These are phyloP conservation scores for Indicator maculatus DNA, from an alignment of 2,113 vertebrate genomes.

Conservation along the genomic window DNA sequence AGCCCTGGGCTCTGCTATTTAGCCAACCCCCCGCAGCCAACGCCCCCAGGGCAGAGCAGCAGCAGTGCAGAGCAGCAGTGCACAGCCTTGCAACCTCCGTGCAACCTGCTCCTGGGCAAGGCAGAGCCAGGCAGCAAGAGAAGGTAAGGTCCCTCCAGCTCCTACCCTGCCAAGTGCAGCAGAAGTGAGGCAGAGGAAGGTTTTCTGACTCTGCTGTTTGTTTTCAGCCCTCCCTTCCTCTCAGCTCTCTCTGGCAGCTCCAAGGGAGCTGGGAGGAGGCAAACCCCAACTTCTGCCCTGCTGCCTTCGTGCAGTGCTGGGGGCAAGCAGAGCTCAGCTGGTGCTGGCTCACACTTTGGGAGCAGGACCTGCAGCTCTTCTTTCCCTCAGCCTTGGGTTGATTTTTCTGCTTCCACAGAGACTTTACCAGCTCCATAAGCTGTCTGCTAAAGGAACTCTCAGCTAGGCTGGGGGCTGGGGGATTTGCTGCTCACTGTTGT, in stretches of 20 bases:
- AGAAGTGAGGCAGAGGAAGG: background rate
- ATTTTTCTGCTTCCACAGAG: background rate
- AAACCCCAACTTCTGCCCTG: background rate
- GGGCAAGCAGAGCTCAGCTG: background rate
- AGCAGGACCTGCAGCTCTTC: background rate
- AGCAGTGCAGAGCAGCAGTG: too few relatives aligned
- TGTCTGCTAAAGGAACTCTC: background rate
- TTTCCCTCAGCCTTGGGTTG: background rate
- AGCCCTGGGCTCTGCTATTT: background rate
- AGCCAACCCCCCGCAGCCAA: background rate
- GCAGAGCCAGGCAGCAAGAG: background rate
- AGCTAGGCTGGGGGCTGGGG: background rate
- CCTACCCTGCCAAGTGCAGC: background rate
- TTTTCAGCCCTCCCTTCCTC: background rate
- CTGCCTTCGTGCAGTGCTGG: accelerated
- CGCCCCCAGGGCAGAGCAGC: background rate
- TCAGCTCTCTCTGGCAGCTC: background rate
- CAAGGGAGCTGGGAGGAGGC: background rate
- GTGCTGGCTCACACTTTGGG: background rate
- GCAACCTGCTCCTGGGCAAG: background rate
- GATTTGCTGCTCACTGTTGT: background rate
- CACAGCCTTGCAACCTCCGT: background rate
- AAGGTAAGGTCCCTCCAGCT: conserved; percentile 6
- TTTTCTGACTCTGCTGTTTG: background rate
- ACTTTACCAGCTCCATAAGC: background rate